Base-by-base conservation (phyloP, 2,888 invertebrate species). In the Sinhomidia bicolor region DNA sequence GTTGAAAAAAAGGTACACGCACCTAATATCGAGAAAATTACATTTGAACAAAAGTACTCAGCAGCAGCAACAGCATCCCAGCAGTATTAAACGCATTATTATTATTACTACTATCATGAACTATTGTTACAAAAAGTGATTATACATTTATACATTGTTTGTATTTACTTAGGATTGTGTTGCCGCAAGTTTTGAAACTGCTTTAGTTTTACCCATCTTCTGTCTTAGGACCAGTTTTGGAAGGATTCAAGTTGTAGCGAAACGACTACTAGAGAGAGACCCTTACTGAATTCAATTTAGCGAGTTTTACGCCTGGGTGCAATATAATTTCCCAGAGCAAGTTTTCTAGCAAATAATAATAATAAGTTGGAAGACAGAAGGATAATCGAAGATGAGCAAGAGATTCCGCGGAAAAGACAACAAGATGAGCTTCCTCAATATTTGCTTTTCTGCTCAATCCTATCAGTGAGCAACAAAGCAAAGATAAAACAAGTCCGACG, bases 211-310 rank as follows among this genome's bases (percentile, higher is more conserved):
- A 1, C 12, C n/a, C n/a, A n/a, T 1, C 10, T 23, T 36, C 23
- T 65, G 65, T 36, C 65, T 65, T 5, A 60, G 60, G 60, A 60
- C 60, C 60, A 60, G 65, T 65, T 36, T 62, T 1, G 29, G 14
- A n/a, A 20, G 54, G 9, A 51, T 60, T 60, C 60, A 60, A 60
- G 60, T 60, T 47, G 26, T 26, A 74, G 26, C 26, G 14, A n/a
- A 71, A 41, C 71, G 47, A 74, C 74, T n/a, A n/a, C n/a, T n/a
- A n/a, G n/a, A n/a, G 36, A 26, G 84, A 41, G 74, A 74, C 76
- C 74, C 74, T 76, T n/a, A n/a, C n/a, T 60, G 74, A 84, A 84
- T 71, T 74, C 47, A 84, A 84, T 85, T 74, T 74, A 74, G 74
- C 74, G 51, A 62, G 74, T 74, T 47, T 20, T 2, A 47, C 62